phyloP scores from a whole-genome alignment of 2,888 invertebrate genomes.

The Lasioglossum vierecki region DNA sequence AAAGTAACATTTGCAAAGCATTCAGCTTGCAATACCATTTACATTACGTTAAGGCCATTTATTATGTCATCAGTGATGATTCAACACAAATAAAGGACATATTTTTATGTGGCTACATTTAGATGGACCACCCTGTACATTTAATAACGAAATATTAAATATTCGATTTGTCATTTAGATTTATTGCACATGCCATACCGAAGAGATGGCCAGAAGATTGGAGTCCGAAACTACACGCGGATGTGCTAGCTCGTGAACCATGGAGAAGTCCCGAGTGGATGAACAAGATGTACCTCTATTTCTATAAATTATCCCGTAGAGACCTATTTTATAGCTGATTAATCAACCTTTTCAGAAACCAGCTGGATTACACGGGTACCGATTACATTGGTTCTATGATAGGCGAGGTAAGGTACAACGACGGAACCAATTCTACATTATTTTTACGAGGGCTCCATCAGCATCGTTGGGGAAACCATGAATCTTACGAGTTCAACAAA shows the following conservation, averaged over 20 bases:
- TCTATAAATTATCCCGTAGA: neutral
- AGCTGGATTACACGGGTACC: conserved; percentile 85
- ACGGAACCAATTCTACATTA: conserved; percentile 82
- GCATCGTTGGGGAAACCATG: conserved; percentile 83
- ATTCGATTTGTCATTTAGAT: conserved; percentile 83
- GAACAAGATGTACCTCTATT: conserved; percentile 84
- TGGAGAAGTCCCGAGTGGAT: conserved; percentile 87
- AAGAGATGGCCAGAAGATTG: conserved; percentile 86
- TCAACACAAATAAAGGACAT: no score
- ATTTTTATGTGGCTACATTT: no score
- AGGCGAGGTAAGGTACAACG: conserved; percentile 86
- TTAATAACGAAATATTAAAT: neutral
- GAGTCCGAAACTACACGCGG: conserved; percentile 85
- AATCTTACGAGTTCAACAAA: conserved; percentile 76
- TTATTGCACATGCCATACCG: conserved; percentile 85
- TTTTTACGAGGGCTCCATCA: conserved; percentile 85
- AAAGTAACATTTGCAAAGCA: no score
- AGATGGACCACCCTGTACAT: no score
- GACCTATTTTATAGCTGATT: neutral
- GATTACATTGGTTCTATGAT: conserved; percentile 88
- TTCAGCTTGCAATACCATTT: no score
- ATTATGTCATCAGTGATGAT: no score
- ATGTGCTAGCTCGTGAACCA: conserved; percentile 86
- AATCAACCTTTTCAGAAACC: conserved; percentile 76
- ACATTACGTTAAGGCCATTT: no score